Conservation (phyloP, 1,140 invertebrate species). For the Bombus superbus region DNA sequence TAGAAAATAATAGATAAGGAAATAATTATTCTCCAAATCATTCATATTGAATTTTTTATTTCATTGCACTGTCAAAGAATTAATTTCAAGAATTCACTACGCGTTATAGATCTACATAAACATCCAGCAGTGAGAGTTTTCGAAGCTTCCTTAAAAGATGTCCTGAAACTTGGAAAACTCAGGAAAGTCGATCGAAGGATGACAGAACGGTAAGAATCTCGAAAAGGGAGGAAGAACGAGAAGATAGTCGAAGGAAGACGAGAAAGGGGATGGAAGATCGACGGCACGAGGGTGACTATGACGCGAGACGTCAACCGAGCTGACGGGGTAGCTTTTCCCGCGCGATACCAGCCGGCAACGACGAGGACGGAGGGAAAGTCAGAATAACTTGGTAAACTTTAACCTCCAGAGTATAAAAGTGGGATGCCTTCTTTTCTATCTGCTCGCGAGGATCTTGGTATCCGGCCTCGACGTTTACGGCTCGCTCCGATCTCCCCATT, state of each 20-base stretch:
- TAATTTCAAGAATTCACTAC: background rate
- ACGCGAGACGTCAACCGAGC: slow-evolving; percentile 74
- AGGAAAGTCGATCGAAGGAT: slow-evolving; percentile 34
- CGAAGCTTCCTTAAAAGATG: slow-evolving; percentile 3
- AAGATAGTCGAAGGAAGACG: slow-evolving; percentile 23
- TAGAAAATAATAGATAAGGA: background rate
- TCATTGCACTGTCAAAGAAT: background rate
- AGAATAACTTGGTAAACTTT: slow-evolving; percentile 79
- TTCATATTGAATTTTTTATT: background rate
- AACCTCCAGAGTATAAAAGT: slow-evolving; percentile 77
- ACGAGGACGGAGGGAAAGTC: slow-evolving; percentile 68
- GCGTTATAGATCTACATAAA: background rate
- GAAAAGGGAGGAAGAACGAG: slow-evolving; percentile 25
- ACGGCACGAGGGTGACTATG: slow-evolving; percentile 67
- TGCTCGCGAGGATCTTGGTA: slow-evolving; percentile 64
- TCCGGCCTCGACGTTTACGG: slow-evolving; percentile 62
- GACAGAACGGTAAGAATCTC: slow-evolving; percentile 28
- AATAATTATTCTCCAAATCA: too few species aligned
- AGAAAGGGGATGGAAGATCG: slow-evolving; percentile 55
- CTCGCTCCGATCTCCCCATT: slow-evolving; percentile 28
- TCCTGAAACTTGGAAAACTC: background rate
- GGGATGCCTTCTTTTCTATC: slow-evolving; percentile 72
- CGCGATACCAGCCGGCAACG: slow-evolving; percentile 18
- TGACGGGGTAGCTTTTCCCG: slow-evolving; percentile 61
- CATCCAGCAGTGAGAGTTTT: background rate